Conservation (phyloP, 2,797 vertebrate species). For the Neoniphon sammara region DNA sequence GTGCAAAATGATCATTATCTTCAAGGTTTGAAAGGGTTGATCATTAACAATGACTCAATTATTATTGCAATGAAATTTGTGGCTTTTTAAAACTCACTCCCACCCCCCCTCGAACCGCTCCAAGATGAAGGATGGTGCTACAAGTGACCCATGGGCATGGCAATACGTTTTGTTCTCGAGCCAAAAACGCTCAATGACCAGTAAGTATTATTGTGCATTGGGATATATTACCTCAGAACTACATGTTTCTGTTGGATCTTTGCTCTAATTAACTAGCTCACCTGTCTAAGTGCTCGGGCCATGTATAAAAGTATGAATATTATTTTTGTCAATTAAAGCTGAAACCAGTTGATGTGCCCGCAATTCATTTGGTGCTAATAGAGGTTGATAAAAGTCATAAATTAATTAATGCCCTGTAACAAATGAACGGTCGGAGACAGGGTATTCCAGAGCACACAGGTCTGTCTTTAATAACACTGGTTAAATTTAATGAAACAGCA, state of each 20-base stretch:
- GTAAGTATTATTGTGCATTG: too few relatives aligned
- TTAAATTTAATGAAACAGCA: too few relatives aligned
- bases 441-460: too few relatives aligned
- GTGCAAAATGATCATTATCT: neutral
- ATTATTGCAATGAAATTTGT: constrained; percentile 20
- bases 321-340: constrained; percentile 21
- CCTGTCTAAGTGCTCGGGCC: neutral
- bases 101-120: constrained; percentile 11
- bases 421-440: too few relatives aligned
- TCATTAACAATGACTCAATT: too few relatives aligned
- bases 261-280: constrained; percentile 25
- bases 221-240: too few relatives aligned
- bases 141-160: constrained; percentile 5
- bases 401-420: too few relatives aligned
- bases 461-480: too few relatives aligned
- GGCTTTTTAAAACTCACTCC: neutral
- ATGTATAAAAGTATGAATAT: constrained; percentile 31
- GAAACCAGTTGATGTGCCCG: neutral
- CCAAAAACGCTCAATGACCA: constrained; percentile 27
- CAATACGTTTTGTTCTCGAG: constrained; percentile 7
- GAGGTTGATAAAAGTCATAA: neutral
- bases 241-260: neutral
- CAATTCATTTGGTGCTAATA: neutral
- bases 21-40: too few relatives aligned
- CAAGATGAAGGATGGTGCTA: constrained; percentile 4